These are phyloP conservation scores for Rhagium mordax DNA, from an alignment of 2,888 invertebrate species.

Conservation along the genomic window DNA sequence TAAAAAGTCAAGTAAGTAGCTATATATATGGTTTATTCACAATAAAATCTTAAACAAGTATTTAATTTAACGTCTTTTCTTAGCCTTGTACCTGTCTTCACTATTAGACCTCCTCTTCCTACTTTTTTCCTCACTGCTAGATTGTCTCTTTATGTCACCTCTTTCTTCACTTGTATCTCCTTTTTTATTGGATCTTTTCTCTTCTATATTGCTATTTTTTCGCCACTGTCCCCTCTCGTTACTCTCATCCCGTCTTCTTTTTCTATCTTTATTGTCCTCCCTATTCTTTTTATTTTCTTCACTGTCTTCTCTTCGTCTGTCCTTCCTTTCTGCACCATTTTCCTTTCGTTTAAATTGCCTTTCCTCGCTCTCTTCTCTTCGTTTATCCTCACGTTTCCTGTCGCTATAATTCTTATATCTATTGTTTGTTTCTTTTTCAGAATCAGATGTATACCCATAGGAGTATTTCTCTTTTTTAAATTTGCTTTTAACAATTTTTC, in stretches of 20 bases:
- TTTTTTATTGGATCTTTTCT: conserved; percentile 17
- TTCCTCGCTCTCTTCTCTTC: conserved; percentile 47
- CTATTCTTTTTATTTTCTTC: background rate
- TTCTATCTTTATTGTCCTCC: conserved; percentile 9
- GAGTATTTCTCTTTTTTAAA: conserved; percentile 41
- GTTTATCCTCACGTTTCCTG: conserved; percentile 62
- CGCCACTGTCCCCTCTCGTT: background rate
- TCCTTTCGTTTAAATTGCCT: conserved; percentile 1
- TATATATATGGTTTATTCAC: conserved; percentile 9
- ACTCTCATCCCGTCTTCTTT: background rate
- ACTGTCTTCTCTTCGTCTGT: background rate
- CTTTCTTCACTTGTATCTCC: background rate
- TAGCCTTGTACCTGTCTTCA: conserved; percentile 32
- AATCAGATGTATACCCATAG: conserved; percentile 34
- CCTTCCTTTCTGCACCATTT: background rate
- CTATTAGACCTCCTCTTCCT: conserved; percentile 34
- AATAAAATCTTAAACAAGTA: background rate
- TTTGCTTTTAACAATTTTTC: conserved; percentile 43
- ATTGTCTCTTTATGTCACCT: background rate
- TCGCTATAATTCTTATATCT: conserved; percentile 46
- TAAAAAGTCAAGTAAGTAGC: conserved; percentile 9
- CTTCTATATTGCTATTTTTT: conserved; percentile 7
- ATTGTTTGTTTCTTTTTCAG: conserved; percentile 48
- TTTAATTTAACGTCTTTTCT: conserved; percentile 20
- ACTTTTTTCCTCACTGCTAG: background rate